phyloP scores from a whole-genome alignment of 2,888 invertebrate genomes.

The Drosophila macrospina region DNA sequence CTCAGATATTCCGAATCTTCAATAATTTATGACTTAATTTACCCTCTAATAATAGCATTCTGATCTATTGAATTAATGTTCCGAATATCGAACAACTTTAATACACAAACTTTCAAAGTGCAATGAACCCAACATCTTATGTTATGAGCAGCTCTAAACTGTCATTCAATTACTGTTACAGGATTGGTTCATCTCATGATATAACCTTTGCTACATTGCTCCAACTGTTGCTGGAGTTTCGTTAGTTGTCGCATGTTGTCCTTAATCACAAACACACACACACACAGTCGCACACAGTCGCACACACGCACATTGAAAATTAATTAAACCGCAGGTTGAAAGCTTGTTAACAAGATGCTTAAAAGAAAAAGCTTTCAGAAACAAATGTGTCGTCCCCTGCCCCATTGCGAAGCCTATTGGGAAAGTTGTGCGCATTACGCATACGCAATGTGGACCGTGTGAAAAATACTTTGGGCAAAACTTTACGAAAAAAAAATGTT shows the following conservation, averaged over 20 bases:
- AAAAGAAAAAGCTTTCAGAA: slow-evolving; percentile 57
- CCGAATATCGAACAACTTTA: neutral
- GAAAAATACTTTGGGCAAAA: slow-evolving; percentile 68
- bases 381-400: slow-evolving; percentile 42
- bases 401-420: neutral
- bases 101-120: neutral
- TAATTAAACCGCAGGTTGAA: slow-evolving; percentile 72
- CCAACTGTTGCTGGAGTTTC: neutral
- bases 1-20: too few relatives aligned
- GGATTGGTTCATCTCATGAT: slow-evolving; percentile 5
- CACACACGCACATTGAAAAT: slow-evolving; percentile 65
- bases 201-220: slow-evolving; percentile 1
- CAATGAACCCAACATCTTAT: neutral
- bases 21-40: too few relatives aligned
- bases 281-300: neutral
- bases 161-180: neutral
- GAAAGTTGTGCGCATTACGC: slow-evolving; percentile 55
- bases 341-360: slow-evolving; percentile 72
- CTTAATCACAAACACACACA: slow-evolving; percentile 7
- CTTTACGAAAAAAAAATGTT: slow-evolving; percentile 48
- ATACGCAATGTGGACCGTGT: slow-evolving; percentile 70
- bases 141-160: slow-evolving; percentile 1
- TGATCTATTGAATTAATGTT: neutral
- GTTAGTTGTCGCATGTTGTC: slow-evolving; percentile 19
- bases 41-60: too few relatives aligned